Percentiles rank a stretch among this genome's conserved stretches.
Evolutionary conservation across 2,113 vertebrate genomes (phyloP).

Genomic region (Atrichornis clamosus): DNA sequence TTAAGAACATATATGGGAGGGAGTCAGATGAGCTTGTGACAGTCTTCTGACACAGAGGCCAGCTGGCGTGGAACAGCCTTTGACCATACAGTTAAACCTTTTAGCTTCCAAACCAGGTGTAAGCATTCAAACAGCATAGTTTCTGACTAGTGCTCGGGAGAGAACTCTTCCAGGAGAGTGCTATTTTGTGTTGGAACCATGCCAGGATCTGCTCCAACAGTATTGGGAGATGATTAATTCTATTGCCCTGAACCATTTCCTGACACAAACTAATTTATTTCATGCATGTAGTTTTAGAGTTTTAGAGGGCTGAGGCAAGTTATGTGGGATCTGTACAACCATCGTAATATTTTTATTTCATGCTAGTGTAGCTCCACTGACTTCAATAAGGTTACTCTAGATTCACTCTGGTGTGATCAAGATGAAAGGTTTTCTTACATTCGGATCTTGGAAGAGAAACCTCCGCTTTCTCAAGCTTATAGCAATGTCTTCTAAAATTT

Average conservation of each 20-base stretch:
- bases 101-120: conserved; percentile 7
- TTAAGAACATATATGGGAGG: neutral
- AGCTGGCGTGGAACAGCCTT: neutral
- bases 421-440: neutral
- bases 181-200: neutral
- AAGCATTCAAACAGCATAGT: neutral
- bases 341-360: neutral
- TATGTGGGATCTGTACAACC: neutral
- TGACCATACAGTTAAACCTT: neutral
- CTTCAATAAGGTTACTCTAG: neutral
- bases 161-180: neutral
- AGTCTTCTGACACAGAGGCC: neutral
- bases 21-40: neutral
- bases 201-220: neutral
- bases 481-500: neutral
- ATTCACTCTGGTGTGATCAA: neutral
- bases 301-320: neutral
- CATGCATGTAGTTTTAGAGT: neutral
- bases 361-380: neutral
- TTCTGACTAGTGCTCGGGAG: neutral
- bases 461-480: neutral
- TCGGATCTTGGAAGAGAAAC: neutral
- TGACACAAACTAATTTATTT: neutral
- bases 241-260: neutral
- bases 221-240: neutral